phyloP scores from a whole-genome alignment of 2,888 invertebrate genomes.

The Limnephilus auricula region DNA sequence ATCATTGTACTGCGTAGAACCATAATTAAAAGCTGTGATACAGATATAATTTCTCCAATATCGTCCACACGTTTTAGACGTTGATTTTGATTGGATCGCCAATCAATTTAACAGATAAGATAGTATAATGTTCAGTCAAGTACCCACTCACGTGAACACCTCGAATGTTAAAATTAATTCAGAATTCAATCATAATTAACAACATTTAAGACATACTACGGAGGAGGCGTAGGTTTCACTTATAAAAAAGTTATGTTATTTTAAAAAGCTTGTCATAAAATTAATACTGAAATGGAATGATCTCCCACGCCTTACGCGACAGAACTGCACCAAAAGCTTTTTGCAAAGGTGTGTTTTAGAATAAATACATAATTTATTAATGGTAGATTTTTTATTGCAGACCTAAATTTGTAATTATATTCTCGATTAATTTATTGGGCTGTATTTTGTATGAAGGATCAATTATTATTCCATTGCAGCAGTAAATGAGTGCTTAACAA shows the following conservation, averaged over 20 bases:
- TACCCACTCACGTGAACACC: not conserved
- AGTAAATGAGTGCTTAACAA: not conserved
- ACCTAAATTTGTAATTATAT: not conserved
- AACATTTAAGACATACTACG: not conserved
- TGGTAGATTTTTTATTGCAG: not conserved
- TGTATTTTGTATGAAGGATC: not conserved
- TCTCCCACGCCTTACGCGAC: not conserved
- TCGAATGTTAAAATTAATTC: not conserved
- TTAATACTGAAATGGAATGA: not conserved
- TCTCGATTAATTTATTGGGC: not conserved
- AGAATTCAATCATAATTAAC: not conserved
- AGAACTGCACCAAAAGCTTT: not conserved
- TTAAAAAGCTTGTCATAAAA: not conserved
- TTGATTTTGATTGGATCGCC: not conserved
- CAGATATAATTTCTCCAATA: not conserved
- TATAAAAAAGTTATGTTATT: not conserved
- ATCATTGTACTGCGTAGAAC: not conserved
- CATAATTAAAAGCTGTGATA: not conserved
- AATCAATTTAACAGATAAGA: not conserved
- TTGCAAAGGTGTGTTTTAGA: not conserved
- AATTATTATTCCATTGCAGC: not conserved
- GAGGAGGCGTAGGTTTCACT: not conserved
- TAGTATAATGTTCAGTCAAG: not conserved
- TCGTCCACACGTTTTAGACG: conserved; percentile 2
- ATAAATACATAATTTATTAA: not conserved